Evolutionary conservation across 2,797 vertebrate species (phyloP).

Genomic region (Odontamblyopus lacepedii): DNA sequence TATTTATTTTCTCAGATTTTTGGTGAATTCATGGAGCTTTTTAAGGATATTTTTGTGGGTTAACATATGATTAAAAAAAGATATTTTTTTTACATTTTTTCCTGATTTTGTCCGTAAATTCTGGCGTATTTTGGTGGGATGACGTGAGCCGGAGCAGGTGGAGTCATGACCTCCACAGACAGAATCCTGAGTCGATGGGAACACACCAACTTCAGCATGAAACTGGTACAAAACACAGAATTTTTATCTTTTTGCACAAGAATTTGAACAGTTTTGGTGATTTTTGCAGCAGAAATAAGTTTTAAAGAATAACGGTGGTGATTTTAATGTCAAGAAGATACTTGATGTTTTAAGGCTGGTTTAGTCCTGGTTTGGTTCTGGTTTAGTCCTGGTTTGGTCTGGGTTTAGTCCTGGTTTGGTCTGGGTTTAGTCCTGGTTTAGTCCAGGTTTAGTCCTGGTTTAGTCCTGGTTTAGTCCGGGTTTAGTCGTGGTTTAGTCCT

Average conservation of each 20-base stretch:
- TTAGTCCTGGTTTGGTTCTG: background rate
- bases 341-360: background rate
- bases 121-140: slow-evolving; percentile 24
- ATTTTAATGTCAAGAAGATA: too few species aligned
- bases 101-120: background rate
- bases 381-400: too few species aligned
- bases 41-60: slow-evolving; percentile 37
- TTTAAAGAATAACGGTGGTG: too few species aligned
- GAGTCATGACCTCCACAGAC: slow-evolving; percentile 27
- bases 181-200: slow-evolving; percentile 92
- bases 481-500: too few species aligned
- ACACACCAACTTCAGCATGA: slow-evolving; percentile 89
- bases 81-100: too few species aligned
- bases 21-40: background rate
- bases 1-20: too few species aligned
- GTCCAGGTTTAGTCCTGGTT: too few species aligned
- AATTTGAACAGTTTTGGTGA: background rate
- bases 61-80: background rate
- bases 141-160: slow-evolving; percentile 70
- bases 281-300: too few species aligned
- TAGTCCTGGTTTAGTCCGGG: too few species aligned
- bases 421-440: too few species aligned
- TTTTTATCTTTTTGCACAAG: slow-evolving; percentile 14
- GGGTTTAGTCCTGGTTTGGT: too few species aligned
- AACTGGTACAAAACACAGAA: slow-evolving; percentile 83